These are phyloP conservation scores for Caenorhabditis auriculariae DNA, from an alignment of 2,888 invertebrate genomes.

Conservation along the genomic window DNA sequence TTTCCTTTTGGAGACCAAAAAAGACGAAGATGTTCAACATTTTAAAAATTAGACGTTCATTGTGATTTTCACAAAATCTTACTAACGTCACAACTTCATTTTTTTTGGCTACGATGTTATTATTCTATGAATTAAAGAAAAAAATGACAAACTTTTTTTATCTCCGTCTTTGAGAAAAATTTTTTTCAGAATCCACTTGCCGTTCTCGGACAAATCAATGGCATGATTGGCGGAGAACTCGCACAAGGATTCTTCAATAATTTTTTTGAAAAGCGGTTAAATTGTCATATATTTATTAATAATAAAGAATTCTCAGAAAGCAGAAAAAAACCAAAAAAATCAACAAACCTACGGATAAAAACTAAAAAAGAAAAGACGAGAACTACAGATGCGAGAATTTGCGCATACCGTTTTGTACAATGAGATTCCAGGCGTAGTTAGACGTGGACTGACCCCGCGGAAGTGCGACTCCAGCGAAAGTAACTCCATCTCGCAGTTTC, in stretches of 20 bases:
- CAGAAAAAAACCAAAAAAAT: background rate
- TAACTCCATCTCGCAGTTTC: conserved; percentile 1
- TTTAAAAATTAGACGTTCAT: too few species aligned
- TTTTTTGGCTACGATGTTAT: too few species aligned
- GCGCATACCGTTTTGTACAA: conserved; percentile 15
- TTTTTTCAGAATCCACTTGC: conserved; percentile 53
- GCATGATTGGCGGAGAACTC: conserved; percentile 58
- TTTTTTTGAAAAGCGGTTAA: conserved; percentile 40
- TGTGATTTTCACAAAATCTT: too few species aligned
- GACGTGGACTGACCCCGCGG: conserved; percentile 12
- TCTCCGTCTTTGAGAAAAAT: background rate
- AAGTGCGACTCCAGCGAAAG: conserved; percentile 19
- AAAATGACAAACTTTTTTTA: background rate
- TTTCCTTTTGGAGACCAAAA: too few species aligned
- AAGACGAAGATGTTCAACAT: too few species aligned
- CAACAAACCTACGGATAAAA: background rate
- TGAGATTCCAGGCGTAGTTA: conserved; percentile 24
- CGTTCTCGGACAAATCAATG: conserved; percentile 53
- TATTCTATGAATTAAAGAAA: too few species aligned
- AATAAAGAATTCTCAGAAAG: conserved; percentile 4
- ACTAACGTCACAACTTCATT: too few species aligned
- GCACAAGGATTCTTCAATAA: conserved; percentile 62
- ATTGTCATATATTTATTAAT: background rate
- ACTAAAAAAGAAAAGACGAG: background rate
- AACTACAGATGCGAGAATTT: conserved; percentile 9